Base-by-base conservation (phyloP, 2,797 vertebrate genomes). In the Betta splendens region DNA sequence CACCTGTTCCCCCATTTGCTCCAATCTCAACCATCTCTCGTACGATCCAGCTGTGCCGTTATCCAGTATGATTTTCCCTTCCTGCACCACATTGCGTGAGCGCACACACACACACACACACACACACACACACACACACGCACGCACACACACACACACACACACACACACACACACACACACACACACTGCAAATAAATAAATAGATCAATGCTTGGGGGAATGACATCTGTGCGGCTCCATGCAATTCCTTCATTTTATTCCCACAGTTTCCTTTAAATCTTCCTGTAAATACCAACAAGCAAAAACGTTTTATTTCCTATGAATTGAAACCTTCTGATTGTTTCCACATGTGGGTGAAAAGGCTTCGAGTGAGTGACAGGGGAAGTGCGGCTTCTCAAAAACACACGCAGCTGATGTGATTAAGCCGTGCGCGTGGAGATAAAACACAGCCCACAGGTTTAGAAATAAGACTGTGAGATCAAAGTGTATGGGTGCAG, bases 401-500 rank as follows among this genome's bases (percentile, higher is more conserved):
- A 8, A 15, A 38, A 38, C 37, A 35, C 25, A 63, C 20, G 56
- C 28, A 1, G 17, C 11, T 63, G 58, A 67, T 29, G 17, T 63
- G 74, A 51, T 69, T 37, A 57, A 74, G 58, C 61, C 69, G n/a
- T 76, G 69, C 35, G 52, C 69, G 47, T 66, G 40, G 38, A 79
- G 68, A 79, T 66, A 45, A 78, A 58, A 57, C 15, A 12, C 60
- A 70, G 72, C 69, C 61, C 61, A 64, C 65, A 70, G 70, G 65
- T 83, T 81, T 39, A 58, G 35, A 56, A 48, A 72, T 31, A 54
- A 71, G 46, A 53, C 50, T 39, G 17, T 13, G 37, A 79, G 64
- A 88, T 88, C 77, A 85, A 81, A 86, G 80, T 78, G 40, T 36
- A 7, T 13, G 69, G 69, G 61, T 75, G 75, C 69, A 13, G 18